Base-by-base conservation (phyloP, 2,888 invertebrate species). In the Clepsis dumicolana region DNA sequence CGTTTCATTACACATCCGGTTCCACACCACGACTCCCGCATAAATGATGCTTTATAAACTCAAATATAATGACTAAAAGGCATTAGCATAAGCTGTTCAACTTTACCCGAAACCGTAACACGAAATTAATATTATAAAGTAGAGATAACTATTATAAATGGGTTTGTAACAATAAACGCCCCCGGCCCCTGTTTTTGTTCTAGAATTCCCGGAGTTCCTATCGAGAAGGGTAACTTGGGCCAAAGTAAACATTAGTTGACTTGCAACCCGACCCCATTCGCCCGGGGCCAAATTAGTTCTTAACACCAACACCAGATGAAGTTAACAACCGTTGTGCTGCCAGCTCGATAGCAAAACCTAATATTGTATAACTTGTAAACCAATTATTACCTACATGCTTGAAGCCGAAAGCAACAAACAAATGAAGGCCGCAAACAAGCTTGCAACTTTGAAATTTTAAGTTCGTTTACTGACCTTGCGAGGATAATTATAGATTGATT, bases 111-210 rank as follows among this genome's bases (percentile, higher is more conserved):
- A 85, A 81, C 84, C 83, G 73, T 80, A 81, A 77, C 79, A 78
- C 77, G 77, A 84, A 85, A 87, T 87, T 87, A 86, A 84, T 85
- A 85, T 80, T 79, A 80, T 77, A 76, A 72, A 77, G 71, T 60
- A 53, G 62, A 62, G 63, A 79, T 80, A 81, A 78, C 78, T 81
- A 81, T 82, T 80, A 82, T 81, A 81, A 86, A 84, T 82, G 80
- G 80, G 82, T 78, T 84, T 83, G 83, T 83, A 86, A 86, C 85
- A 89, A 88, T 86, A 88, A 86, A 80, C 84, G 83, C 84, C 80
- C 73, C 71, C 70, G 83, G 85, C 75, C 74, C 76, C 83, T 89
- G 88, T 89, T 89, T 88, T 90, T 88, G 86, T 87, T 86, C 78
- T 71, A 71, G 74, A 80, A 80, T 81, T 80, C 80, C 74, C 75